These are phyloP conservation scores for Trididemnum nubilum DNA, from an alignment of 23 tunicate genomes.

Conservation along the genomic window DNA sequence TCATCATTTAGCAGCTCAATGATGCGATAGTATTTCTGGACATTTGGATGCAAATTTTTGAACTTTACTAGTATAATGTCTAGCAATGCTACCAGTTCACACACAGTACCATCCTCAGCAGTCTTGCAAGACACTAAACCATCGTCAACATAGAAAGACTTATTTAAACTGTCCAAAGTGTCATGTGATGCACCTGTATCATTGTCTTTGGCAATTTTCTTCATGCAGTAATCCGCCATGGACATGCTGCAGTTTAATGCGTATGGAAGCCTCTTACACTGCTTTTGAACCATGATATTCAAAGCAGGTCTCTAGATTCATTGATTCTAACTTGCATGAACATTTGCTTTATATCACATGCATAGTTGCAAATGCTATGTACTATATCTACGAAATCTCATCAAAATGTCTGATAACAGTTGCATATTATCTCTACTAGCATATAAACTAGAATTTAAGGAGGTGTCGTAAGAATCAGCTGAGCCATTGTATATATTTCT, in stretches of 20 bases:
- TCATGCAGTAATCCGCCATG: slow-evolving; percentile 8
- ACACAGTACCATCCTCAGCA: background rate
- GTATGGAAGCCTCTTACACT: background rate
- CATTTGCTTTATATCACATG: background rate
- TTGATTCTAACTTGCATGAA: slow-evolving; percentile 7
- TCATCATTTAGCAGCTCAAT: background rate
- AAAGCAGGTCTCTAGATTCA: background rate
- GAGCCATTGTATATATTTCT: background rate
- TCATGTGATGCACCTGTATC: background rate
- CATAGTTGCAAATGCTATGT: too few species aligned
- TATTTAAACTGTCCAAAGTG: background rate
- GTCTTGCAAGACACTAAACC: background rate
- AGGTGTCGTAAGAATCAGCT: background rate
- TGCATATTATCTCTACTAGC: background rate
- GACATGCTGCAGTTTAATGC: slow-evolving; percentile 15
- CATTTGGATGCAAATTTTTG: background rate
- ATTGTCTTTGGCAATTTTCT: slow-evolving; percentile 14
- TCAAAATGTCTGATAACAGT: background rate
- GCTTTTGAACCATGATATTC: background rate
- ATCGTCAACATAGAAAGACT: slow-evolving; percentile 2
- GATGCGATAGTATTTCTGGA: background rate
- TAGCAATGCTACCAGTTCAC: background rate
- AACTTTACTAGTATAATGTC: background rate
- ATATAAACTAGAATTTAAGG: background rate
- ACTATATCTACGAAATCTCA: slow-evolving; percentile 1